phyloP scores from a whole-genome alignment of 2,797 vertebrate genomes.

The Premnoplex brunnescens region DNA sequence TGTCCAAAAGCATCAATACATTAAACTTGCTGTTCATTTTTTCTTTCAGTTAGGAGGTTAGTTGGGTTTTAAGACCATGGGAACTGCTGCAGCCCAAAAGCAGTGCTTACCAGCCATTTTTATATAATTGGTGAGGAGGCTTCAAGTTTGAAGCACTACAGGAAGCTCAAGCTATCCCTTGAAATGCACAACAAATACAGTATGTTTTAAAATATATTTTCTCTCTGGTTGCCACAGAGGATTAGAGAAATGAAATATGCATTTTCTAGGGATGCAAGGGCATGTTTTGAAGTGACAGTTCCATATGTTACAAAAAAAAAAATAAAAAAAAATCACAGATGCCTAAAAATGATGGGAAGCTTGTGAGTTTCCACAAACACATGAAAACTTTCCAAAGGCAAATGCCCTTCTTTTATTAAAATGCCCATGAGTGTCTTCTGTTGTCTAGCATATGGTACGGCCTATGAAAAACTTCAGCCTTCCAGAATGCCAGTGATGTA shows the following conservation, averaged over 20 bases:
- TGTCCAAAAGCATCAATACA: not conserved
- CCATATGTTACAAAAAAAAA: not conserved
- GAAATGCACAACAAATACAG: not conserved
- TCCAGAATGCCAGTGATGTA: not conserved
- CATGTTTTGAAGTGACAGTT: slow-evolving; percentile 18
- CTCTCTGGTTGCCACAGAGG: not conserved
- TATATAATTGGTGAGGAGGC: not conserved
- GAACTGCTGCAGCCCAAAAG: not conserved
- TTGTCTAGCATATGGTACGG: not conserved
- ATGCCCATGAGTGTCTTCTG: not conserved
- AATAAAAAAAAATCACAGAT: not conserved
- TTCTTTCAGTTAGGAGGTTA: not conserved
- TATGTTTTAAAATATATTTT: slow-evolving; percentile 18
- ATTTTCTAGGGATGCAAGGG: not conserved
- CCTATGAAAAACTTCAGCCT: not conserved
- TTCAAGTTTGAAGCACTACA: not conserved
- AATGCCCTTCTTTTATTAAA: not conserved
- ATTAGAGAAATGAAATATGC: slow-evolving; percentile 31
- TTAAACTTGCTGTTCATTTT: not conserved
- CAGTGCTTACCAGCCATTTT: not conserved
- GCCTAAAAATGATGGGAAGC: not conserved
- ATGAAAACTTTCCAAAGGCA: not conserved
- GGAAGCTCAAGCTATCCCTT: not conserved
- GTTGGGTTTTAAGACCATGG: not conserved
- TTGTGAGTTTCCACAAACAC: not conserved